These are phyloP conservation scores for Xanthorhoe spadicearia DNA, from an alignment of 2,888 invertebrate species.

Conservation along the genomic window DNA sequence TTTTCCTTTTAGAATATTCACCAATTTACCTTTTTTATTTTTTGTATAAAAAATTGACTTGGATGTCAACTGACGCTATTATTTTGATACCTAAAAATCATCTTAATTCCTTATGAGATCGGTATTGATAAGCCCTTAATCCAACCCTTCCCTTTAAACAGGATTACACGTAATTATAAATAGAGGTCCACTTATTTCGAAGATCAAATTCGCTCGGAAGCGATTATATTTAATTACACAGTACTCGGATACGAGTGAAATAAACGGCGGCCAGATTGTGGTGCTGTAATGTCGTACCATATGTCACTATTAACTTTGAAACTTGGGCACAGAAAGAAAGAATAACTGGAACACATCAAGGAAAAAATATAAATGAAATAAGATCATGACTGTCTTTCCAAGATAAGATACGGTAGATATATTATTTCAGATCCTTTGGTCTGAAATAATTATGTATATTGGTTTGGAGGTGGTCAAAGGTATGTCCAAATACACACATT, in stretches of 20 bases:
- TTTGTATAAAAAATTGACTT: too few relatives aligned
- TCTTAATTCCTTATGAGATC: too few relatives aligned
- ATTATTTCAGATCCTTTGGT: too few relatives aligned
- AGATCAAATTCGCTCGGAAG: slow-evolving; percentile 7
- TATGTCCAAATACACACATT: too few relatives aligned
- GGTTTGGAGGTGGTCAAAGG: too few relatives aligned
- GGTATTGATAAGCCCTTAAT: background rate
- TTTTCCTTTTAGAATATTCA: too few relatives aligned
- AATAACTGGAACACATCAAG: slow-evolving; percentile 9
- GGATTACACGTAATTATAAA: slow-evolving; percentile 2
- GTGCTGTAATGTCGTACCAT: slow-evolving; percentile 20
- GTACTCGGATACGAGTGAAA: slow-evolving; percentile 33
- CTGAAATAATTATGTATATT: too few relatives aligned
- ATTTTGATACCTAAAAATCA: too few relatives aligned
- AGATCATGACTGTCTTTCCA: too few relatives aligned
- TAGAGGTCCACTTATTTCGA: slow-evolving; percentile 3
- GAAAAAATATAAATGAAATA: background rate
- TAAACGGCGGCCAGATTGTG: slow-evolving; percentile 42
- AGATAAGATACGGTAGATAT: too few relatives aligned
- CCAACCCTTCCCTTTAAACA: background rate
- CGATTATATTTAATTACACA: slow-evolving; percentile 39
- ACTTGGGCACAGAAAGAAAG: slow-evolving; percentile 14
- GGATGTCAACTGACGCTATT: too few relatives aligned
- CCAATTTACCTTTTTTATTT: too few relatives aligned
- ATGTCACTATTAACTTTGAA: slow-evolving; percentile 29